phyloP scores from a whole-genome alignment of 37 sponge, comb jelly and placozoan species.

The Haliclona indistincta region DNA sequence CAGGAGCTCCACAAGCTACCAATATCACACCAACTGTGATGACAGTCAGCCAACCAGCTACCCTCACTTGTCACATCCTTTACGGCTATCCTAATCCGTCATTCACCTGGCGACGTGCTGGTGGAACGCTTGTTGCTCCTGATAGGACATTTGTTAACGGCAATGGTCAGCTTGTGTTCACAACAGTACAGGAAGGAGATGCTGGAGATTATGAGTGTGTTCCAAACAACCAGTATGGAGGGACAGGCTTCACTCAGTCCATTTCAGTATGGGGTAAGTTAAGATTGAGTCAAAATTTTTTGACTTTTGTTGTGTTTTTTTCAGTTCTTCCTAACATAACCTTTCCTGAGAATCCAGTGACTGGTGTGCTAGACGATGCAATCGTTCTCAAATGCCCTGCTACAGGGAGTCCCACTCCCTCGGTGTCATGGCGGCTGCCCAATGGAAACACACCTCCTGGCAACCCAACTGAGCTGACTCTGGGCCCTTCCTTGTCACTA shows the following conservation, averaged over 20 bases:
- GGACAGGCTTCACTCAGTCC: background rate
- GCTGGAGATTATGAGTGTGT: conserved; percentile 26
- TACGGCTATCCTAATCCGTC: conserved; percentile 38
- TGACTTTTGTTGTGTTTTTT: background rate
- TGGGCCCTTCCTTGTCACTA: background rate
- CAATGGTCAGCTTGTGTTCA: conserved; percentile 7
- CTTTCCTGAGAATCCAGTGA: background rate
- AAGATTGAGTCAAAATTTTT: background rate
- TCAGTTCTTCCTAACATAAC: conserved; percentile 40
- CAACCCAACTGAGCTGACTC: background rate
- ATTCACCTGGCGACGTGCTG: conserved; percentile 21
- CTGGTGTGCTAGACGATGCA: conserved; percentile 6
- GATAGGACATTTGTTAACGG: background rate
- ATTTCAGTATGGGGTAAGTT: conserved; percentile 34
- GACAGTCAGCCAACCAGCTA: background rate
- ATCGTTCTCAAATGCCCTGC: conserved; percentile 17
- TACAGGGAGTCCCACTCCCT: conserved; percentile 32
- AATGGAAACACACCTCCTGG: background rate
- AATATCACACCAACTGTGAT: conserved; percentile 32
- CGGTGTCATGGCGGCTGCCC: background rate
- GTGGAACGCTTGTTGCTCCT: background rate
- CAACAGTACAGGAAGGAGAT: conserved; percentile 25
- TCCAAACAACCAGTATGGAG: conserved; percentile 42
- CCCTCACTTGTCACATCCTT: conserved; percentile 26
- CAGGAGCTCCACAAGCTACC: conserved; percentile 45